These are phyloP conservation scores for Xenentodon cancila DNA, from an alignment of 2,797 vertebrate species.

Conservation along the genomic window DNA sequence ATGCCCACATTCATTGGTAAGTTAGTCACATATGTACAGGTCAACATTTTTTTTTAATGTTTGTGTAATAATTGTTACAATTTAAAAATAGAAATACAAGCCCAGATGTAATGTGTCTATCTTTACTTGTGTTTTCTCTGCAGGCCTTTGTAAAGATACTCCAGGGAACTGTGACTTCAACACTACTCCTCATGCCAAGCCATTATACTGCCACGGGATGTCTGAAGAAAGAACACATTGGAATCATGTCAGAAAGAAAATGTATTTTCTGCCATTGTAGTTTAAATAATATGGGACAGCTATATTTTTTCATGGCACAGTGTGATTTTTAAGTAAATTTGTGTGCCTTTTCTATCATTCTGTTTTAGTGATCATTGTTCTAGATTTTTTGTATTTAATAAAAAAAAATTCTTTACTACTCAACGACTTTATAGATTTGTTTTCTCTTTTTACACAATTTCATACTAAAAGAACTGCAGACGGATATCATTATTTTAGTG, in stretches of 20 bases:
- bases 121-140: background rate
- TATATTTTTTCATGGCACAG: conserved; percentile 82
- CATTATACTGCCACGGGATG: conserved; percentile 77
- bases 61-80: too few relatives aligned
- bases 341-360: conserved; percentile 84
- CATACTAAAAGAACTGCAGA: background rate
- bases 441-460: background rate
- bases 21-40: conserved; percentile 5
- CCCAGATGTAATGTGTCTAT: background rate
- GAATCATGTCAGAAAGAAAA: conserved; percentile 69
- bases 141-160: conserved; percentile 77
- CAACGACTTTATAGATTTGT: background rate
- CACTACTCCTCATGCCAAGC: conserved; percentile 81
- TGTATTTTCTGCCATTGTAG: conserved; percentile 75
- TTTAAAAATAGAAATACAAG: background rate
- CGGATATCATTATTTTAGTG: background rate
- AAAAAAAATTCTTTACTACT: conserved; percentile 54
- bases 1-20: conserved; percentile 64
- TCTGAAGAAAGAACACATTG: conserved; percentile 61
- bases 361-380: conserved; percentile 77
- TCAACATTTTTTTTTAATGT: background rate
- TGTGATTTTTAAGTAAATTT: conserved; percentile 79
- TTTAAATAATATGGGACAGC: conserved; percentile 63
- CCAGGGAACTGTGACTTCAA: conserved; percentile 81
- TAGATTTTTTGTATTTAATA: conserved; percentile 81